These are phyloP conservation scores for Hesperophylax magnus DNA, from an alignment of 1,140 invertebrate genomes.

Conservation along the genomic window DNA sequence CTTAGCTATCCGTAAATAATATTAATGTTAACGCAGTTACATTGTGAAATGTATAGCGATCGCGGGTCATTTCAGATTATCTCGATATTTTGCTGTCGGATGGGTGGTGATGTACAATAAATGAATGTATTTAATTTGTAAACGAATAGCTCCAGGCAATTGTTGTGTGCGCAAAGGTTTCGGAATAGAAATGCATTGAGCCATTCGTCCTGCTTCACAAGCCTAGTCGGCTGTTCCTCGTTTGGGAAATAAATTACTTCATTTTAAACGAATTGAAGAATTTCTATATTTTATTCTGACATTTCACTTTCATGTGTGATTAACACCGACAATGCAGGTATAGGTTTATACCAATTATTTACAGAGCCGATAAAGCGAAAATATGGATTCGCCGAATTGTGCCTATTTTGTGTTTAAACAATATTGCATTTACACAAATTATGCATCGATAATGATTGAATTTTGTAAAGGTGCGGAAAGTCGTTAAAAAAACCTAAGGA, in stretches of 20 bases:
- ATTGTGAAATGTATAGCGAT: background rate
- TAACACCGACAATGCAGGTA: background rate
- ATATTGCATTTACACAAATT: too few species aligned
- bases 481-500: too few species aligned
- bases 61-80: background rate
- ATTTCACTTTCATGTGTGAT: background rate
- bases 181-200: too few species aligned
- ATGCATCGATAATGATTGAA: too few species aligned
- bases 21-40: too few species aligned
- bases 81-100: slow-evolving; percentile 8
- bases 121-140: background rate
- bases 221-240: background rate
- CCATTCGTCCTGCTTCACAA: too few species aligned
- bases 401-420: background rate
- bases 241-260: background rate
- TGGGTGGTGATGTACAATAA: slow-evolving; percentile 2
- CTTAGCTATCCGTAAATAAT: too few species aligned
- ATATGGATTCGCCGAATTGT: background rate
- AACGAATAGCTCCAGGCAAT: background rate
- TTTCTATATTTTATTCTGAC: background rate
- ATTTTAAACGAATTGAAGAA: background rate
- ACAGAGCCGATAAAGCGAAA: background rate
- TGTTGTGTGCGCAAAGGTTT: background rate
- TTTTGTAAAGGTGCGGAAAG: too few species aligned
- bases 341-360: background rate